A percentile compares a stretch with the other conserved stretches of the same genome.
phyloP scores from a whole-genome alignment of 2,113 vertebrate genomes.

The Lampris incognitus region DNA sequence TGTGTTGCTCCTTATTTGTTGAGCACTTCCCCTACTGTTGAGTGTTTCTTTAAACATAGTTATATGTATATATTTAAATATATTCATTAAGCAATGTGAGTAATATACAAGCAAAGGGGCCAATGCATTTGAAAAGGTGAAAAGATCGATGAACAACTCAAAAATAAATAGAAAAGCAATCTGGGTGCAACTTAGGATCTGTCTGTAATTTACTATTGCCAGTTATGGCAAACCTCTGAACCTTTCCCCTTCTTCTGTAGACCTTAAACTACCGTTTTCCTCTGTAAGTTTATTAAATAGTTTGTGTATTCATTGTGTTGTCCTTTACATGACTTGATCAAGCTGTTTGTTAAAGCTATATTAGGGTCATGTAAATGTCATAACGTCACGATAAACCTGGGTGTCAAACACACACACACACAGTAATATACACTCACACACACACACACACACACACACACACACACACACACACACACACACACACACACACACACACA shows the following conservation, averaged over 20 bases:
- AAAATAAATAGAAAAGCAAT: slow-evolving; percentile 31
- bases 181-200: slow-evolving; percentile 30
- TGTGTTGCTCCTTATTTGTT: too few relatives aligned
- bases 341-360: slow-evolving; percentile 13
- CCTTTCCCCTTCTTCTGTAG: slow-evolving; percentile 18
- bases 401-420: slow-evolving; percentile 21
- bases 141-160: slow-evolving; percentile 22
- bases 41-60: too few relatives aligned
- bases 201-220: slow-evolving; percentile 30
- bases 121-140: slow-evolving; percentile 20
- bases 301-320: neutral
- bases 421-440: neutral
- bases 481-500: neutral
- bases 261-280: slow-evolving; percentile 14
- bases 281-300: neutral
- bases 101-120: slow-evolving; percentile 30
- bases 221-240: slow-evolving; percentile 8
- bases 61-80: too few relatives aligned
- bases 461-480: neutral
- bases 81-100: neutral
- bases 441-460: neutral
- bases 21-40: too few relatives aligned
- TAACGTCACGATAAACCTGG: slow-evolving; percentile 22
- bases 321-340: neutral
- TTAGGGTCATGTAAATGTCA: slow-evolving; percentile 30